Evolutionary conservation across 2,888 invertebrate species (phyloP).

Genomic region (Chesias legatella): DNA sequence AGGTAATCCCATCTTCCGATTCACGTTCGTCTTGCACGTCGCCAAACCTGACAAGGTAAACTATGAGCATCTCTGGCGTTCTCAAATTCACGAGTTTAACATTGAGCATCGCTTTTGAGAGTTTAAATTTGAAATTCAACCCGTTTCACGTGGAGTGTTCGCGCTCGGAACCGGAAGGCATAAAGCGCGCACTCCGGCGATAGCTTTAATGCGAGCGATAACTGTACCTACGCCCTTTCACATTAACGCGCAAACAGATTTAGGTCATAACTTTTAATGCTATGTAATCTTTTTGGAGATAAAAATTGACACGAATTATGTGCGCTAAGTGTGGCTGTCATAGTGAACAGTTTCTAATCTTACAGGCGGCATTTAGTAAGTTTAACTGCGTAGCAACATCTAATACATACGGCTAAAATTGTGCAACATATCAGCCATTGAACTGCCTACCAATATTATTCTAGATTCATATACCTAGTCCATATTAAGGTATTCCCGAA

Average conservation of each 20-base stretch:
- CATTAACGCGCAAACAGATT: slow-evolving; percentile 11
- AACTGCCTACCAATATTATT: too few relatives aligned
- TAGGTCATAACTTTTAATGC: slow-evolving; percentile 13
- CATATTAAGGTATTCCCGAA: too few relatives aligned
- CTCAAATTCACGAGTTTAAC: neutral
- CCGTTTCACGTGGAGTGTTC: slow-evolving; percentile 16
- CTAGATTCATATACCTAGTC: too few relatives aligned
- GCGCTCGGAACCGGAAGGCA: slow-evolving; percentile 29
- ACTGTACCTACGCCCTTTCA: slow-evolving; percentile 14
- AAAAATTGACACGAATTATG: neutral
- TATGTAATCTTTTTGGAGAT: slow-evolving; percentile 11
- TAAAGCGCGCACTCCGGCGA: slow-evolving; percentile 26
- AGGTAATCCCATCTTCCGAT: too few relatives aligned
- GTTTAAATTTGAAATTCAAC: slow-evolving; percentile 4
- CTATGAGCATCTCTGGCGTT: neutral
- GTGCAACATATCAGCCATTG: too few relatives aligned
- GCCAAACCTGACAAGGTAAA: too few relatives aligned
- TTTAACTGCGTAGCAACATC: too few relatives aligned
- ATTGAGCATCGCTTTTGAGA: neutral
- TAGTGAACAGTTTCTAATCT: too few relatives aligned
- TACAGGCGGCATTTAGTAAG: too few relatives aligned
- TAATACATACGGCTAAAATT: too few relatives aligned
- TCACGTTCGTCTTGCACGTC: too few relatives aligned
- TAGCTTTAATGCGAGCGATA: slow-evolving; percentile 27
- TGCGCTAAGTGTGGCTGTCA: too few relatives aligned